phyloP scores from a whole-genome alignment of 2,888 invertebrate genomes.

The Trichogramma dendrolimi region DNA sequence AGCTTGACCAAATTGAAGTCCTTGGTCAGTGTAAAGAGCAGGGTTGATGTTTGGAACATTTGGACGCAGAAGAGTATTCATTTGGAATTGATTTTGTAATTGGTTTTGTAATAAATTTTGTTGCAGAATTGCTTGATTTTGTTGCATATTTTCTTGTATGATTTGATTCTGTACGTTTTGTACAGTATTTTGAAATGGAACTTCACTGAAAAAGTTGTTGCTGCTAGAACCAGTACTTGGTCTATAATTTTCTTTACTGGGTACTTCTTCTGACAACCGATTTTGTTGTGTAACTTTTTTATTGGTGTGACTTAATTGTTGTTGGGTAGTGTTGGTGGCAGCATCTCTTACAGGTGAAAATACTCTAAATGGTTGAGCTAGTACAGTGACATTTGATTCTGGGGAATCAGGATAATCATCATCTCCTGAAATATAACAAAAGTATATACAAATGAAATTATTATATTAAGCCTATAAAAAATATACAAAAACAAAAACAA shows the following conservation, averaged over 20 bases:
- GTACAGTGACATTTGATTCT: slow-evolving; percentile 49
- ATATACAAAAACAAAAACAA: neutral
- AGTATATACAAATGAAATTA: neutral
- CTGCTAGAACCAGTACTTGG: slow-evolving; percentile 36
- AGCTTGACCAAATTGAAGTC: slow-evolving; percentile 19
- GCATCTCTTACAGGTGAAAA: slow-evolving; percentile 48
- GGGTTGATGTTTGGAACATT: slow-evolving; percentile 32
- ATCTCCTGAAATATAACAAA: slow-evolving; percentile 32
- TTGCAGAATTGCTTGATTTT: slow-evolving; percentile 40
- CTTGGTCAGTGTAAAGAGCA: slow-evolving; percentile 24
- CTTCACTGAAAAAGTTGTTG: slow-evolving; percentile 42
- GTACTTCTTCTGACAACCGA: slow-evolving; percentile 37
- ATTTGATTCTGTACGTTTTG: slow-evolving; percentile 51
- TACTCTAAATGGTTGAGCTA: slow-evolving; percentile 44
- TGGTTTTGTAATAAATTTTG: slow-evolving; percentile 41
- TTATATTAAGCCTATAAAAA: slow-evolving; percentile 1
- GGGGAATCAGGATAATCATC: slow-evolving; percentile 49
- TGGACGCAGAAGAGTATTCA: slow-evolving; percentile 33
- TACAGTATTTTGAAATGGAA: slow-evolving; percentile 47
- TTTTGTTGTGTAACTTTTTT: slow-evolving; percentile 38
- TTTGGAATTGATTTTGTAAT: slow-evolving; percentile 34
- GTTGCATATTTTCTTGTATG: slow-evolving; percentile 50
- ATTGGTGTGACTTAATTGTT: slow-evolving; percentile 33
- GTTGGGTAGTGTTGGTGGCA: slow-evolving; percentile 45
- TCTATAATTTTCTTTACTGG: slow-evolving; percentile 36